Conservation (phyloP, 2,797 vertebrate species). For the Clarias fuscus region DNA sequence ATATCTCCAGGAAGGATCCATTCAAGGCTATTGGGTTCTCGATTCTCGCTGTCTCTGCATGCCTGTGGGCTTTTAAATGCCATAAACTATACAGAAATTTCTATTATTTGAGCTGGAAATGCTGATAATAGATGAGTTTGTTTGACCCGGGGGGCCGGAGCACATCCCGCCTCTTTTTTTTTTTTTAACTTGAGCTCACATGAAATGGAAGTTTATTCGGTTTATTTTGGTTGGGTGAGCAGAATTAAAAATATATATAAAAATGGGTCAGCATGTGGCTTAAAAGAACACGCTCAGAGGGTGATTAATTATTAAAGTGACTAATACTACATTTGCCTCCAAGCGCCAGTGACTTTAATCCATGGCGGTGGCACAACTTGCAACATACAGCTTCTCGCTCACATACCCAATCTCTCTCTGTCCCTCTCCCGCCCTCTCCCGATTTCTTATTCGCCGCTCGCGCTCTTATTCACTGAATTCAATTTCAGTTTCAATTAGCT, state of each 20-base stretch:
- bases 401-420: conserved; percentile 49
- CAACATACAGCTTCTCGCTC: conserved; percentile 46
- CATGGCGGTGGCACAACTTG: conserved; percentile 68
- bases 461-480: conserved; percentile 59
- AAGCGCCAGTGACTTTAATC: conserved; percentile 68
- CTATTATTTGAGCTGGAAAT: conserved; percentile 73
- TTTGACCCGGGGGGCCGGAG: conserved; percentile 65
- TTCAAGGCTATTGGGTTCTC: conserved; percentile 55
- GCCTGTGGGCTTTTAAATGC: conserved; percentile 59
- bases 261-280: conserved; percentile 76
- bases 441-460: conserved; percentile 21
- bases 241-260: conserved; percentile 60
- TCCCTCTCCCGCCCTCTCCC: conserved; percentile 57
- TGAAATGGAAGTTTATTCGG: conserved; percentile 34
- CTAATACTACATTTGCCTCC: conserved; percentile 79
- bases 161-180: conserved; percentile 46
- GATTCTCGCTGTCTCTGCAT: conserved; percentile 65
- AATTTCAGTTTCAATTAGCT: conserved; percentile 59
- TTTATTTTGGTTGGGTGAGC: conserved; percentile 65
- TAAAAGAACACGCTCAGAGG: conserved; percentile 71
- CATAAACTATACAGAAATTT: conserved; percentile 58
- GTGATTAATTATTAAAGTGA: conserved; percentile 82
- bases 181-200: conserved; percentile 54
- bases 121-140: conserved; percentile 74
- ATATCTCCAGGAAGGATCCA: conserved; percentile 69